Conservation (phyloP, 2,888 invertebrate genomes). For the Spicauda simplicius region DNA sequence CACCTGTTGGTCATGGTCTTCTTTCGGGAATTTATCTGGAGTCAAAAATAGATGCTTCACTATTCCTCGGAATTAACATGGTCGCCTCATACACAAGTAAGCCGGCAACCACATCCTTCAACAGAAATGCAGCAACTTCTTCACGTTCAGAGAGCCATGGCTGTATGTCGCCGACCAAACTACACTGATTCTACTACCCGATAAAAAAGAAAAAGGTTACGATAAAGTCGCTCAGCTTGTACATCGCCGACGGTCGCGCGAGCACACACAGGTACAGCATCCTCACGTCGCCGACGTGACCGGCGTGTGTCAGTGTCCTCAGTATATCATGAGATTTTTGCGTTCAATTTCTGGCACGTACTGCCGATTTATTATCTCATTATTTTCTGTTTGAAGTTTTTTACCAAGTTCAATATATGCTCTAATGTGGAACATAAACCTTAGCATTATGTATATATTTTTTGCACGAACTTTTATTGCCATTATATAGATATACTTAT, state of each 20-base stretch:
- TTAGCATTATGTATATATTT: conserved; percentile 17
- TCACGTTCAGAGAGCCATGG: no score
- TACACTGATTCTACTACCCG: no score
- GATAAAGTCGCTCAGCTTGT: not conserved
- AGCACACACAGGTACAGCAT: conserved; percentile 15
- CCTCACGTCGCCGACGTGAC: conserved; percentile 29
- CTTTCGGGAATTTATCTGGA: no score
- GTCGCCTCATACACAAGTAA: no score
- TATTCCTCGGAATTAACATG: no score
- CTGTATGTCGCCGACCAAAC: no score
- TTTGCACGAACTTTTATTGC: not conserved
- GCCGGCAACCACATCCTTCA: no score
- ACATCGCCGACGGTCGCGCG: not conserved
- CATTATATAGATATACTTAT: not conserved
- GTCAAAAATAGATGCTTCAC: no score
- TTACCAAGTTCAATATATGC: conserved; percentile 22
- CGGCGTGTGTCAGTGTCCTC: conserved; percentile 30
- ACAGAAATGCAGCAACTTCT: no score
- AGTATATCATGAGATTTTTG: conserved; percentile 32
- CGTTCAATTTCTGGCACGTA: conserved; percentile 34
- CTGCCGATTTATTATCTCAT: conserved; percentile 31
- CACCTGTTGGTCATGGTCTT: no score
- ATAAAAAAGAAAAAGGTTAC: no score
- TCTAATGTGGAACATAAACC: conserved; percentile 25
- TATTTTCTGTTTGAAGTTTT: conserved; percentile 19